Percentiles rank a stretch among this genome's conserved stretches.
Evolutionary conservation across 1,140 invertebrate genomes (phyloP).

Genomic region (Doryteuthis pealeii): DNA sequence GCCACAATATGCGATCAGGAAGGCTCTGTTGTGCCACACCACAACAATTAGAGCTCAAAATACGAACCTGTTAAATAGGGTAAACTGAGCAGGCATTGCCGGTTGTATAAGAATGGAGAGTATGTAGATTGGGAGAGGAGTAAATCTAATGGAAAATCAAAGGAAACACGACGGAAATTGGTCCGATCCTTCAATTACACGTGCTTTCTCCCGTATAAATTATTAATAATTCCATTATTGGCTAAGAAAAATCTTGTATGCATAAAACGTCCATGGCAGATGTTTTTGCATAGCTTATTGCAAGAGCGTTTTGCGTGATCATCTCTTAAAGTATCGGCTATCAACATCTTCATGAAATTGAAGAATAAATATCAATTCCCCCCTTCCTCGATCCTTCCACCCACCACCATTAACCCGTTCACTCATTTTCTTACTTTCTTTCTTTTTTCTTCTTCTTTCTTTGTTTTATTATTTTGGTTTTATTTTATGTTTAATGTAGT

Average conservation of each 20-base stretch:
- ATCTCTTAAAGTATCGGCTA: neutral
- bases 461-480: neutral
- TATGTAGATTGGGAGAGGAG: neutral
- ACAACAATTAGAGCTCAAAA: slow-evolving; percentile 7
- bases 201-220: slow-evolving; percentile 10
- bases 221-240: slow-evolving; percentile 16
- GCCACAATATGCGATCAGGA: neutral
- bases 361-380: slow-evolving; percentile 2
- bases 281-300: slow-evolving; percentile 7
- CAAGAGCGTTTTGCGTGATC: slow-evolving; percentile 7
- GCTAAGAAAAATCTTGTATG: slow-evolving; percentile 4
- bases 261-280: neutral
- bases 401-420: neutral
- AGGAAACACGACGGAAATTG: slow-evolving; percentile 15
- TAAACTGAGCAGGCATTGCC: neutral
- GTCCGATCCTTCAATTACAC: slow-evolving; percentile 12
- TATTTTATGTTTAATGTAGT: neutral
- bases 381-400: neutral
- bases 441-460: neutral
- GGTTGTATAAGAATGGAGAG: neutral
- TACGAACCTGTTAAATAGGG: slow-evolving; percentile 5
- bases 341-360: slow-evolving; percentile 15
- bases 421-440: neutral
- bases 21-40: neutral
- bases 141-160: slow-evolving; percentile 14